Evolutionary conservation across 2,113 vertebrate genomes (phyloP).

Genomic region (Anarhynchus alexandrinus): DNA sequence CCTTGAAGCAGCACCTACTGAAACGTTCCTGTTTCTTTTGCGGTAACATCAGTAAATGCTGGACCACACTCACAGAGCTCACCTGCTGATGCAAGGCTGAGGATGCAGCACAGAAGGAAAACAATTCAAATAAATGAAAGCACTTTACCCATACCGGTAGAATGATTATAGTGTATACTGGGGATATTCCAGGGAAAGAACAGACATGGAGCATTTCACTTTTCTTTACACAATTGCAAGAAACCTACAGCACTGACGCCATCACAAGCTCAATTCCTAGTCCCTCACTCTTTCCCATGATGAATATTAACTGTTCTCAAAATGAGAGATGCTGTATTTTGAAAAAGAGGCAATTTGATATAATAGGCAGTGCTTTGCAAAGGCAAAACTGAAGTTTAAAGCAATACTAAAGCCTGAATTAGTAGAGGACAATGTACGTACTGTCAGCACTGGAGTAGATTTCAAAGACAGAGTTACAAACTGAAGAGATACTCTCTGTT

Average conservation of each 20-base stretch:
- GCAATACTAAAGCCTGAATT: neutral
- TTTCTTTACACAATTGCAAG: neutral
- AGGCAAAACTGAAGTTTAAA: neutral
- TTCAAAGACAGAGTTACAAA: neutral
- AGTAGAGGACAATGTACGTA: neutral
- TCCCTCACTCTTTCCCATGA: neutral
- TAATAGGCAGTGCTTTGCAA: neutral
- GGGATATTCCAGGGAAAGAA: neutral
- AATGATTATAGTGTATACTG: neutral
- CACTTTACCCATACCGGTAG: neutral
- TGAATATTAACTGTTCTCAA: neutral
- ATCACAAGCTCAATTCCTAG: neutral
- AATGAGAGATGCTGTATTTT: neutral
- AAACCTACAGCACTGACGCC: neutral
- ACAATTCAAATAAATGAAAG: neutral
- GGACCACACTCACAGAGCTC: neutral
- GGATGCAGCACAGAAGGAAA: neutral
- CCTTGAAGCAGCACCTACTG: neutral
- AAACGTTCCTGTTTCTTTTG: neutral
- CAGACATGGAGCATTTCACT: accelerated
- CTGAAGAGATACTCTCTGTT: neutral
- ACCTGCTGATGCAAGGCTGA: neutral
- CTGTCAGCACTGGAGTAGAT: neutral
- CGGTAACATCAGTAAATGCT: neutral
- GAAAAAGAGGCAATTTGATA: neutral